Base-by-base conservation (phyloP, 1,140 invertebrate species). In the Eciton burchellii region DNA sequence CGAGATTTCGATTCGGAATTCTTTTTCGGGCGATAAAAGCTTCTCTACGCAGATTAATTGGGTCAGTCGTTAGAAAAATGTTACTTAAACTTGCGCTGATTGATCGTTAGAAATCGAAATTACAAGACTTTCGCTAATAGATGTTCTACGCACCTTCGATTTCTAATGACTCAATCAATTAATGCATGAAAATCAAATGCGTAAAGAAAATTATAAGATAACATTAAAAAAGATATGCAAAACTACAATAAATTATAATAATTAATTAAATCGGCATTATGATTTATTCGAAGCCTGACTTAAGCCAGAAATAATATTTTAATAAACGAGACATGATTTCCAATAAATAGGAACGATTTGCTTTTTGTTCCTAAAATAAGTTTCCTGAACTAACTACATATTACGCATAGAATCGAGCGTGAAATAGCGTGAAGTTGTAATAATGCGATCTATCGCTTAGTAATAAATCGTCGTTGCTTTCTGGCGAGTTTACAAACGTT, bases 401-500 rank as follows among this genome's bases (percentile, higher is more conserved):
- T 26, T 76, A 16, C 29, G 45, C 47, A 19, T 54, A 43, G 8
- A 66, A 68, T 77, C n/a, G n/a, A n/a, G n/a, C n/a, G n/a, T 49
- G 66, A 43, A 41, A 35, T 24, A 54, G 21, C 63, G 6, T 77
- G 35, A 68, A 26, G 8, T 19, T 45, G 14, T 68, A 77, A 77
- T 77, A 68, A 43, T 54, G 16, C 21, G 21, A 68, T 77, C 49
- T 56, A 65, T 68, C 56, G 65, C 49, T 6, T 16, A 29, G n/a
- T 77, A 49, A 77, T 77, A 68, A 77, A 77, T 77, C 56, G 62
- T 68, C 63, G 35, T 77, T 29, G 52, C 54, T 77, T 77, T 77
- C 74, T 62, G 74, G 24, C 74, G 68, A 68, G 62, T 62, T 77
- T 68, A 77, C 49, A 77, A 77, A 65, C 62, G 74, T 77, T 77